phyloP scores from a whole-genome alignment of 2,888 invertebrate species.

The Eupithecia subfuscata region DNA sequence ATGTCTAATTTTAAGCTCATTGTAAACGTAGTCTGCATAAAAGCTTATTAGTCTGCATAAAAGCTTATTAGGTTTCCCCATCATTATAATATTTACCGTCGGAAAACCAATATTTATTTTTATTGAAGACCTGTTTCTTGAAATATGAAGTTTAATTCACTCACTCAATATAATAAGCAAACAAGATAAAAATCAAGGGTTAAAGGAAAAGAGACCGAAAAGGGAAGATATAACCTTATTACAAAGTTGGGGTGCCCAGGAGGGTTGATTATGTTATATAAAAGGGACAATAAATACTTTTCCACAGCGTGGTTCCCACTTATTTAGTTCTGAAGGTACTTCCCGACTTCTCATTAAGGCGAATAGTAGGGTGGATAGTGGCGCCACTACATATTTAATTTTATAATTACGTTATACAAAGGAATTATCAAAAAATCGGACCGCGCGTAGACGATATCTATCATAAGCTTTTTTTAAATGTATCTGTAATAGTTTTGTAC shows the following conservation, averaged over 20 bases:
- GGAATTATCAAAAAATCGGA: no score
- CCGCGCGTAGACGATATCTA: no score
- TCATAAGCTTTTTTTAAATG: no score
- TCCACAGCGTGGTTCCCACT: constrained; percentile 1
- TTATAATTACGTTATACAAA: no score
- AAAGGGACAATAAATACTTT: constrained; percentile 5
- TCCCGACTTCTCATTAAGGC: neutral
- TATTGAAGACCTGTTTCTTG: neutral
- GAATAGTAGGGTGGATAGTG: no score
- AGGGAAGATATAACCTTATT: constrained; percentile 11
- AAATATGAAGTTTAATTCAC: neutral
- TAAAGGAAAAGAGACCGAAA: neutral
- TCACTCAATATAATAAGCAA: neutral
- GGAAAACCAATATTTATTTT: neutral
- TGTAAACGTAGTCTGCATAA: no score
- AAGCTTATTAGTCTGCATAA: no score
- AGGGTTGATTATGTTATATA: constrained; percentile 5
- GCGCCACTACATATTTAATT: no score
- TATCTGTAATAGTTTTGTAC: no score
- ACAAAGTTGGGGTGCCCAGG: constrained; percentile 1
- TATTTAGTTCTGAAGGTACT: neutral
- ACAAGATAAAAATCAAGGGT: constrained; percentile 16
- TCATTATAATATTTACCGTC: no score
- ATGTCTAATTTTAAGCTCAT: no score
- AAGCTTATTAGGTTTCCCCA: no score